phyloP scores from a whole-genome alignment of 2,113 vertebrate species.

The Gopherus flavomarginatus region DNA sequence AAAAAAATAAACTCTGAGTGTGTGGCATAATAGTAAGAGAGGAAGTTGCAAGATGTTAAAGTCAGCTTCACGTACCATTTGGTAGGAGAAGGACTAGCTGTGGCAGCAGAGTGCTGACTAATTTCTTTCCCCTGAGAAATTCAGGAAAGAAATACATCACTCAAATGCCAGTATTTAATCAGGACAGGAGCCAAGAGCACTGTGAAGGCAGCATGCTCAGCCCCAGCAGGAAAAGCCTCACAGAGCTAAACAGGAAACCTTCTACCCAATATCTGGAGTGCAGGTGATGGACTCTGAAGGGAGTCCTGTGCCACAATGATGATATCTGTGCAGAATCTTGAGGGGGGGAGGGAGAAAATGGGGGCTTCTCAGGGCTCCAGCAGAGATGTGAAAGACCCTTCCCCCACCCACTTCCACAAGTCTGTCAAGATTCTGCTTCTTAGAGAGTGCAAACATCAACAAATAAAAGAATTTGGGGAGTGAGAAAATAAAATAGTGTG shows the following conservation, averaged over 20 bases:
- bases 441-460: not conserved
- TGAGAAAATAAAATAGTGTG: not conserved
- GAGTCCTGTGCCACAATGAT: not conserved
- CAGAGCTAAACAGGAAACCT: rapidly evolving
- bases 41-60: not conserved
- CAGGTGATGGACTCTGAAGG: not conserved
- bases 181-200: not conserved
- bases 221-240: not conserved
- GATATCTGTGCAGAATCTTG: not conserved
- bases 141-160: not conserved
- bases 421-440: not conserved
- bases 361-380: rapidly evolving
- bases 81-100: not conserved
- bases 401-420: rapidly evolving
- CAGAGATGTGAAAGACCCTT: rapidly evolving
- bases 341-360: rapidly evolving
- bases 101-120: not conserved
- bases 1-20: not conserved
- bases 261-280: not conserved
- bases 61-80: not conserved
- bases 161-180: not conserved
- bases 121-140: not conserved
- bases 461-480: not conserved
- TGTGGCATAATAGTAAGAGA: not conserved
- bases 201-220: not conserved